phyloP scores from a whole-genome alignment of 1,140 invertebrate species.

The Drosophila parabipectinata region DNA sequence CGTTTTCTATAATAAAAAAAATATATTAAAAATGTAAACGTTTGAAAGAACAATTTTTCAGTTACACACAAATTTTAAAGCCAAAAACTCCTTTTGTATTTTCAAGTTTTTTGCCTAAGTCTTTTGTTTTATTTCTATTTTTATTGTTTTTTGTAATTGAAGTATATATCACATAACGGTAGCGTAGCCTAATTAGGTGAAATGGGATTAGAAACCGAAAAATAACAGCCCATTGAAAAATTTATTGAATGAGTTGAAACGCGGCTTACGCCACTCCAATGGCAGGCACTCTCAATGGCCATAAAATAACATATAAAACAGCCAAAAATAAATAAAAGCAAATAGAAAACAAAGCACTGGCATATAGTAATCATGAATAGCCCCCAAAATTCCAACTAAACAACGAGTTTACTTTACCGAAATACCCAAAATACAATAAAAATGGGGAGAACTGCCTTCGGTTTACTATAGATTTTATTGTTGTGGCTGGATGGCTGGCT shows the following conservation, averaged over 20 bases:
- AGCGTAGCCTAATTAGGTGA: conserved; percentile 11
- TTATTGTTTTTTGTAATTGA: conserved; percentile 6
- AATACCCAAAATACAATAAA: conserved; percentile 47
- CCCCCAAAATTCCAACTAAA: conserved; percentile 66
- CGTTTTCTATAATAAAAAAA: too few relatives aligned
- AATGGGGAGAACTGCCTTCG: conserved; percentile 48
- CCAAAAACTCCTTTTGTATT: neutral
- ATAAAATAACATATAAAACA: conserved; percentile 49
- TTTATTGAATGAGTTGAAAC: conserved; percentile 22
- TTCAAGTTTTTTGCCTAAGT: conserved; percentile 36
- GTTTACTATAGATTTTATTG: conserved; percentile 49
- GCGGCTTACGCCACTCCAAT: conserved; percentile 38
- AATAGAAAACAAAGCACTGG: conserved; percentile 38
- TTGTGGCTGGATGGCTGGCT: conserved; percentile 8
- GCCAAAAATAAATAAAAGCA: neutral
- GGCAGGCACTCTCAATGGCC: conserved; percentile 41
- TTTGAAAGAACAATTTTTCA: neutral
- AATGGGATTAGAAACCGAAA: conserved; percentile 18
- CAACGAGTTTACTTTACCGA: conserved; percentile 53
- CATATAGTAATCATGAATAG: conserved; percentile 58
- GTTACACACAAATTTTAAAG: neutral
- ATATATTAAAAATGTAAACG: neutral
- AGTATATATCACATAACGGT: conserved; percentile 1
- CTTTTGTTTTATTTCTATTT: neutral
- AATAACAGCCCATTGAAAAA: conserved; percentile 2